These are phyloP conservation scores for Oriolus oriolus DNA, from an alignment of 2,113 vertebrate species.

Conservation along the genomic window DNA sequence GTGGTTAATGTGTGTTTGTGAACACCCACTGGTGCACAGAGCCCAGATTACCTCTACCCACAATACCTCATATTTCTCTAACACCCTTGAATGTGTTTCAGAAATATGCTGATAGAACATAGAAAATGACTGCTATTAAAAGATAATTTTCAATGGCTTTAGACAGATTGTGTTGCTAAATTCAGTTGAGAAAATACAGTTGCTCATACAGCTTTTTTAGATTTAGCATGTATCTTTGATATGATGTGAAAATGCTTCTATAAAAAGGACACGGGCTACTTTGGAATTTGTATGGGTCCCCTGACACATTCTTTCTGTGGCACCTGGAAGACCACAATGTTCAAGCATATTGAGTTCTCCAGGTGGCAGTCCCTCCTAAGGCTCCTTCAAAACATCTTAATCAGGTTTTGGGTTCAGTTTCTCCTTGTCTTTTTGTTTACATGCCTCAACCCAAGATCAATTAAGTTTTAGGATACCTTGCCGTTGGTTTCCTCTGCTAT, in stretches of 20 bases:
- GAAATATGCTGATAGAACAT: not conserved
- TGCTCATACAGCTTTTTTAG: not conserved
- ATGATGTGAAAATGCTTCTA: not conserved
- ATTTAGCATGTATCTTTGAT: not conserved
- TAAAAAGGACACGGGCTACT: not conserved
- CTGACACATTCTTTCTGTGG: not conserved
- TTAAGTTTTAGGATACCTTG: not conserved
- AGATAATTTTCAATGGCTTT: not conserved
- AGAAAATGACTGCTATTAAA: not conserved
- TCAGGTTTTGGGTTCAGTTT: not conserved
- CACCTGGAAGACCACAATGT: not conserved
- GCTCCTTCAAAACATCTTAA: not conserved
- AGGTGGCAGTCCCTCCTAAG: not conserved
- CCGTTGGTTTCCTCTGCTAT: not conserved
- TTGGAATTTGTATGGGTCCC: not conserved
- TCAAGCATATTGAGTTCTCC: not conserved
- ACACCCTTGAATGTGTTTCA: not conserved
- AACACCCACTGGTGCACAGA: not conserved
- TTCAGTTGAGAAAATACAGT: not conserved
- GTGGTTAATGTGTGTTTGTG: not conserved
- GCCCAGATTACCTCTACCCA: not conserved
- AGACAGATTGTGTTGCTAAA: not conserved
- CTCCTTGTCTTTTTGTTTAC: not conserved
- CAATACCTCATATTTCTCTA: not conserved
- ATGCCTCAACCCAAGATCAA: not conserved